Evolutionary conservation across 2,797 vertebrate genomes (phyloP).

Genomic region (Pyrocephalus nanus): DNA sequence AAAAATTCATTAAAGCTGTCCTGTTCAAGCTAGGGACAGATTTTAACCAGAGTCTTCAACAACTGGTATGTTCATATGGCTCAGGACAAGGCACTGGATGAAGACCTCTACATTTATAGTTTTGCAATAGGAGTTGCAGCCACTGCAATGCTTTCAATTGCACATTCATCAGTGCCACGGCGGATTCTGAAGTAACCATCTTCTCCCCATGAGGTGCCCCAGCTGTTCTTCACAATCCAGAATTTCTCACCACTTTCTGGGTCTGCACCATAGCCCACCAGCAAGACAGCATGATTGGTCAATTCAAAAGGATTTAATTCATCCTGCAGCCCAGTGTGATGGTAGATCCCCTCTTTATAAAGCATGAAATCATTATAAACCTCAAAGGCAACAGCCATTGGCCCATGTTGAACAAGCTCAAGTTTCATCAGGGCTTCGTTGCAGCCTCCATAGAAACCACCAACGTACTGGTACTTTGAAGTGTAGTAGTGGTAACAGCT

Average conservation of each 20-base stretch:
- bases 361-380: constrained; percentile 90
- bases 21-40: constrained; percentile 9
- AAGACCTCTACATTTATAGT: constrained; percentile 68
- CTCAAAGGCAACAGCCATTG: constrained; percentile 88
- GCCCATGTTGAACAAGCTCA: constrained; percentile 89
- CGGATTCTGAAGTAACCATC: constrained; percentile 91
- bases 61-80: not conserved
- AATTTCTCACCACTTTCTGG: constrained; percentile 81
- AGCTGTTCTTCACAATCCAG: constrained; percentile 98
- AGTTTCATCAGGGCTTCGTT: constrained; percentile 91
- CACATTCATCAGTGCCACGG: constrained; percentile 89
- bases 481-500: constrained; percentile 81
- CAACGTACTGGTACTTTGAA: constrained; percentile 90
- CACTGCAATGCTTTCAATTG: constrained; percentile 90
- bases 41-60: not conserved
- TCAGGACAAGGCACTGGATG: constrained; percentile 4
- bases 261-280: constrained; percentile 91
- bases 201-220: constrained; percentile 90
- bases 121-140: constrained; percentile 84
- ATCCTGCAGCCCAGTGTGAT: constrained; percentile 88
- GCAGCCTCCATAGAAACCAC: constrained; percentile 95
- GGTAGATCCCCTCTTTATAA: constrained; percentile 91
- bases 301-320: constrained; percentile 90
- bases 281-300: constrained; percentile 93
- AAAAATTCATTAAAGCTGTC: not conserved